These are phyloP conservation scores for Halictus rubicundus DNA, from an alignment of 1,140 invertebrate species.

Conservation along the genomic window DNA sequence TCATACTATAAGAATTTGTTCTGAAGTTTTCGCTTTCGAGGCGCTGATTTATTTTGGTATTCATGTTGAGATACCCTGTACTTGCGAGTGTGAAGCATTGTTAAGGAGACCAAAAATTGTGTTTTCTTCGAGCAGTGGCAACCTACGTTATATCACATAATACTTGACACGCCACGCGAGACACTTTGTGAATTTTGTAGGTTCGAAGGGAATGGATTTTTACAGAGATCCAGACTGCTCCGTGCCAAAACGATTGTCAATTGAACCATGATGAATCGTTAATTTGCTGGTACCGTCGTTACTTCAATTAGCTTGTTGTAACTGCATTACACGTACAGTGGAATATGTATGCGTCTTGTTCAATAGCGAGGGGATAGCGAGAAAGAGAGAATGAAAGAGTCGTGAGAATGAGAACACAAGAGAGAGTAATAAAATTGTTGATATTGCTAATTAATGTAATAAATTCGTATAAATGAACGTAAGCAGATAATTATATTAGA, in stretches of 20 bases:
- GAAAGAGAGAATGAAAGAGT: not conserved
- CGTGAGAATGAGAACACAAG: not conserved
- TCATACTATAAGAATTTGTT: not conserved
- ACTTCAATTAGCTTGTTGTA: constrained; percentile 22
- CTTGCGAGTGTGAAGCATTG: not conserved
- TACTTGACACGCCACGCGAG: not conserved
- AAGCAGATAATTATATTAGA: constrained; percentile 52
- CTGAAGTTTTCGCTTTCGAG: not conserved
- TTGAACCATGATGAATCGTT: constrained; percentile 54
- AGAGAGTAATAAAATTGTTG: constrained; percentile 38
- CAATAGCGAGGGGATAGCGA: not conserved
- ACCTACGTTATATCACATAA: not conserved
- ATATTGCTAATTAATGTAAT: constrained; percentile 45
- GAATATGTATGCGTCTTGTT: constrained; percentile 4
- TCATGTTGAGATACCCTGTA: not conserved
- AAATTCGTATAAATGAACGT: constrained; percentile 37
- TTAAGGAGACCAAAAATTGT: not conserved
- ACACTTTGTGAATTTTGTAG: constrained; percentile 29
- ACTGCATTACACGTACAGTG: constrained; percentile 21
- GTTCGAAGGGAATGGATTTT: constrained; percentile 4
- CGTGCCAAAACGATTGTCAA: constrained; percentile 69
- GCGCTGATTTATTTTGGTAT: not conserved
- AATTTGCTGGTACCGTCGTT: constrained; percentile 29
- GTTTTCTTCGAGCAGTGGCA: not conserved
- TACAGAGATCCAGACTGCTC: constrained; percentile 35